A percentile compares a stretch with the other conserved stretches of the same genome.
These are phyloP conservation scores for Puntigrus tetrazona DNA, from an alignment of 2,113 vertebrate genomes.

Conservation along the genomic window DNA sequence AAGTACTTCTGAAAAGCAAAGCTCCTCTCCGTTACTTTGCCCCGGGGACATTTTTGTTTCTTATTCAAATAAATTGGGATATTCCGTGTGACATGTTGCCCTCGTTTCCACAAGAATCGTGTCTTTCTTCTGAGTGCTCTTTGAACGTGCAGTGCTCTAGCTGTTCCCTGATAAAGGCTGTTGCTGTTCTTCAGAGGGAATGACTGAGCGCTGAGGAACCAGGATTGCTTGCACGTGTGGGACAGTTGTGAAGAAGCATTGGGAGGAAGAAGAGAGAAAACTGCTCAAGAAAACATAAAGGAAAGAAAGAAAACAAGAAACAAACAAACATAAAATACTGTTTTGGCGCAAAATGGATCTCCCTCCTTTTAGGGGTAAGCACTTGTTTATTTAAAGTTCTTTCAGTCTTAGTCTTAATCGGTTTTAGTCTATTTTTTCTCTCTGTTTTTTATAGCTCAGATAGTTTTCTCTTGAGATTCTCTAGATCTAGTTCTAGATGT, in stretches of 20 bases:
- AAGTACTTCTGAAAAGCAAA: conserved; percentile 47
- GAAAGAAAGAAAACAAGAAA: conserved; percentile 12
- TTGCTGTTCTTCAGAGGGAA: conserved; percentile 46
- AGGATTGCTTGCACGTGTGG: conserved; percentile 44
- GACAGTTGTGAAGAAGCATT: conserved; percentile 39
- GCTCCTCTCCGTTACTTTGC: conserved; percentile 35
- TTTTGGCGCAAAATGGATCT: conserved; percentile 72
- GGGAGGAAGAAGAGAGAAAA: conserved; percentile 29
- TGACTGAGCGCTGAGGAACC: conserved; percentile 45
- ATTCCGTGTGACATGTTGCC: conserved; percentile 41
- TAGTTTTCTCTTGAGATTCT: neutral
- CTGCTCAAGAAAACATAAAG: conserved; percentile 33
- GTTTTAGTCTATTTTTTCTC: neutral
- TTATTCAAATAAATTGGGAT: conserved; percentile 46
- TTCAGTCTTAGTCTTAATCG: neutral
- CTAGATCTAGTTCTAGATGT: neutral
- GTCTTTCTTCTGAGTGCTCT: conserved; percentile 43
- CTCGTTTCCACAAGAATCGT: conserved; percentile 40
- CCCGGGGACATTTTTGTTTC: conserved; percentile 38
- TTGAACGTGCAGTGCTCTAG: conserved; percentile 26
- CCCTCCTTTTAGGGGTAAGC: conserved; percentile 76
- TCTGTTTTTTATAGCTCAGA: neutral
- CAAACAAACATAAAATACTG: conserved; percentile 26
- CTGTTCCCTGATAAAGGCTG: conserved; percentile 35
- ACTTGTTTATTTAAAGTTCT: neutral